Conservation (phyloP, 2,113 vertebrate species). For the Pygoscelis adeliae region DNA sequence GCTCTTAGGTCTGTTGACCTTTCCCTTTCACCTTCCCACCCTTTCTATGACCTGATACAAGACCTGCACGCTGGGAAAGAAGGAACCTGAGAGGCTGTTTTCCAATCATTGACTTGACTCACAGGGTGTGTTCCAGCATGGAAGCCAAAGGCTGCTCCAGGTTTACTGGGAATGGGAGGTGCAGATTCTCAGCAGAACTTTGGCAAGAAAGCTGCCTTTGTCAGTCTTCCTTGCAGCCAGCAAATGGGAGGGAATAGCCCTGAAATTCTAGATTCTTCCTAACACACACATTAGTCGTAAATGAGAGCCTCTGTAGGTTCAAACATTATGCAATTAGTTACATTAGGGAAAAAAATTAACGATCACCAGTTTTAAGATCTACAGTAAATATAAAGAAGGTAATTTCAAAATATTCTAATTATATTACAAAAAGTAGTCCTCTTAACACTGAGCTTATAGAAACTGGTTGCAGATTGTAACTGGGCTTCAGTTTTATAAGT, state of each 20-base stretch:
- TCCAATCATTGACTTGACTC: background rate
- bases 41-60: background rate
- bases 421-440: background rate
- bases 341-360: background rate
- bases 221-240: background rate
- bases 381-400: background rate
- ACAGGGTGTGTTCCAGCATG: background rate
- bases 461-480: background rate
- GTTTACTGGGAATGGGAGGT: conserved; percentile 32
- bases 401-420: background rate
- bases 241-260: background rate
- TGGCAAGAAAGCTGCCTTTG: conserved; percentile 8
- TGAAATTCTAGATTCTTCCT: background rate
- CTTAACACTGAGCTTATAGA: background rate
- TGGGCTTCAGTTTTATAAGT: background rate
- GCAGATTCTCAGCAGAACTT: background rate
- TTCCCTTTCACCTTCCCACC: background rate
- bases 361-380: background rate
- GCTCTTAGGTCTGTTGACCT: background rate
- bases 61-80: background rate
- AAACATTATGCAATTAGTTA: background rate
- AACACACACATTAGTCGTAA: background rate
- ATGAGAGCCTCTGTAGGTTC: background rate
- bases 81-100: background rate
- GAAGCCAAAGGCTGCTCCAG: background rate